Evolutionary conservation across 2,888 invertebrate species (phyloP), one percentile per base, ranked within the genome.

Genomic region (Pomacea canaliculata): DNA sequence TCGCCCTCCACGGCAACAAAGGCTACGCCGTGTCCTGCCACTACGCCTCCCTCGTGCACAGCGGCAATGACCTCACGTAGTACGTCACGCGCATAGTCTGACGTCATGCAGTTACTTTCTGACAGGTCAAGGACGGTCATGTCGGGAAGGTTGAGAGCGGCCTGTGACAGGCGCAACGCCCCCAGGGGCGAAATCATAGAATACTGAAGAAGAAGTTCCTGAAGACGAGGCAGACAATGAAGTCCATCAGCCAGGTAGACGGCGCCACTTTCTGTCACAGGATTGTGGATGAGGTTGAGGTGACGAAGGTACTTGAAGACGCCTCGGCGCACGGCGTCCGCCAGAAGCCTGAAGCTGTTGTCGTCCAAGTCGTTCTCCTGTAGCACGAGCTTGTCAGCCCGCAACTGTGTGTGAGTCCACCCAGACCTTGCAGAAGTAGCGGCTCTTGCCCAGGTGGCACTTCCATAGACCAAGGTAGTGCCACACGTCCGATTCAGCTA

Each of bases 401-500:
- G 60, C 60, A 74, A 69, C 74, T 74, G 74, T 1, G 13, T 16
- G 48, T 7, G 4, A 69, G 74, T 10, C 68, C 48, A 65, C 37
- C 10, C 27, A 23, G 37, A 9, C 67, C 59, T 23, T 62, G 48
- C 62, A 67, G 23, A 74, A 48, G 27, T 62, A 18, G 18, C 10
- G 5, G 62, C 62, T 74, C n/a, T 69, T 67, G 9, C 74, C 74
- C 8, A 74, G 8, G 67, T 59, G n/a, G n/a, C 74, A 74, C 27
- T 46, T 46, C 74, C 74, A 74, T 48, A 74, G 74, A 1, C 74
- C 74, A 60, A 74, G 62, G 49, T 48, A 74, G 62, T 74, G 62
- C 74, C 74, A 74, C 68, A 59, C 60, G 2, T 27, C 18, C 1
- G 74, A 74, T 7, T 23, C 62, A 4, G 69, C 68, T 18, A 74